Base-by-base conservation (phyloP, 2,113 vertebrate species). In the Helogale parvula region DNA sequence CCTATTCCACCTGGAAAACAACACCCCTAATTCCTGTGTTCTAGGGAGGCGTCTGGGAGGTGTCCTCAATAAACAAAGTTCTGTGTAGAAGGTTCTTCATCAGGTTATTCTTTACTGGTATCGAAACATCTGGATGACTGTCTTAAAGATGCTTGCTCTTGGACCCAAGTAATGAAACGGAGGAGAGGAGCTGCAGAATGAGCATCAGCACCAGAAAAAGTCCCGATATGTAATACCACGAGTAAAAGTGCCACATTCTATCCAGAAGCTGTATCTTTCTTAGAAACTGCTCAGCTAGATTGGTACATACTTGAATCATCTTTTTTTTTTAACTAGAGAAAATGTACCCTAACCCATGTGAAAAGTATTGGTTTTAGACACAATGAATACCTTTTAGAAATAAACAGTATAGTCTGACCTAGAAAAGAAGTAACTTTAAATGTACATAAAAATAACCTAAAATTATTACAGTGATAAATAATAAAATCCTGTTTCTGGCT, bases 291-390 rank as follows among this genome's bases (percentile, higher is more conserved):
- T 41, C 60, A 8, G 38, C 80, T 92, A 77, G 38, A 69, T 72
- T 57, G 77, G 74, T 95, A 63, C 21, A 65, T n/a, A 66, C 23
- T 52, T 92, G 89, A 97, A 63, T 96, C 83, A 87, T 83, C 80
- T 7, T 71, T 83, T 86, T 52, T 92, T 93, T 71, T 14, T 23
- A 86, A 52, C 82, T 91, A n/a, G 68, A 80, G 63, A 94, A 83
- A 93, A 69, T 94, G 25, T 45, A n/a, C 76, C 83, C 13, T 77
- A 84, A 45, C n/a, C n/a, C 33, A 83, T 80, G 77, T 88, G 45
- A 63, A n/a, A 77, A 85, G 81, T 97, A 66, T 66, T 96, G 71
- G 45, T 97, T 88, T 95, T 87, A 92, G 87, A 90, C 31, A 74
- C 5, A 80, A 5, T 47, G 29, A 89, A 63, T 90, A 41, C 57